phyloP scores from a whole-genome alignment of 2,113 vertebrate species.

The Bubo scandiacus region DNA sequence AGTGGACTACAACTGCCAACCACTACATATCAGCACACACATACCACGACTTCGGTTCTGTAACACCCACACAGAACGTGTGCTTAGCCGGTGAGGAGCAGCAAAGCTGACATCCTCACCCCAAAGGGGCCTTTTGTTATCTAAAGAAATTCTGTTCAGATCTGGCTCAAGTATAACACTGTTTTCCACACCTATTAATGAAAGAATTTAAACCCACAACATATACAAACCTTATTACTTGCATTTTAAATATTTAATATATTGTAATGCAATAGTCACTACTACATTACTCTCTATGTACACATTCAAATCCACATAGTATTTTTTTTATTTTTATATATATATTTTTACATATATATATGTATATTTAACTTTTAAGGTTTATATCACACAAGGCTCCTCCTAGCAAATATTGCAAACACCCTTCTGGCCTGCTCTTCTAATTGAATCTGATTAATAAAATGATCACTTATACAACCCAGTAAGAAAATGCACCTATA shows the following conservation, averaged over 20 bases:
- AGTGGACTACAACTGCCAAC: background rate
- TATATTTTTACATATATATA: too few relatives aligned
- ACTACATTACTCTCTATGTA: rapidly evolving
- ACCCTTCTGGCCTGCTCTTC: background rate
- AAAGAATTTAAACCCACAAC: background rate
- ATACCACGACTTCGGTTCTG: background rate
- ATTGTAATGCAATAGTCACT: background rate
- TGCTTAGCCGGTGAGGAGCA: background rate
- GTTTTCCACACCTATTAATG: background rate
- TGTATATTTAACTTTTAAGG: background rate
- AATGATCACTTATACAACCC: background rate
- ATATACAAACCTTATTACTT: background rate
- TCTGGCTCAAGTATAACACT: background rate
- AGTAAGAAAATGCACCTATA: background rate
- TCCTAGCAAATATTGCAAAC: background rate
- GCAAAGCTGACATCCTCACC: background rate
- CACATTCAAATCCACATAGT: background rate
- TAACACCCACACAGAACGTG: background rate
- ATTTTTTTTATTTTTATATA: background rate
- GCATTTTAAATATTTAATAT: background rate
- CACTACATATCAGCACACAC: background rate
- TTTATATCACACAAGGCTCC: background rate
- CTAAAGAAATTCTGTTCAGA: background rate
- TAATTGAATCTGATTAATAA: background rate
- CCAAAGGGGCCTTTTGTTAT: background rate